A percentile compares a stretch with the other conserved stretches of the same genome.
Conservation (phyloP, 2,113 vertebrate genomes). For the Ahaetulla prasina region DNA sequence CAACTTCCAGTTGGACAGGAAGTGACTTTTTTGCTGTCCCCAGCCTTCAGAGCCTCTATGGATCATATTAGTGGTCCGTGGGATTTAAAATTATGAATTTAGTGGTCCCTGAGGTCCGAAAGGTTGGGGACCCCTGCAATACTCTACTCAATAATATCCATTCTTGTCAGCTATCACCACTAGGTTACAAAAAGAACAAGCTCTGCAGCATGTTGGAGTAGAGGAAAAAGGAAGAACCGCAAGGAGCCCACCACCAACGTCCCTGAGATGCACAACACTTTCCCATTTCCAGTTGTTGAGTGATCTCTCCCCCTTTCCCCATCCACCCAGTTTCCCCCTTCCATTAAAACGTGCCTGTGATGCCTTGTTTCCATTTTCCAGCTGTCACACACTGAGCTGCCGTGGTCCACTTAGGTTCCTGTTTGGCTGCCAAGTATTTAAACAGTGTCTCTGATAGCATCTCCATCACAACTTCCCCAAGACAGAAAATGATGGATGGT, state of each 20-base stretch:
- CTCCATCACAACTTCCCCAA: slow-evolving; percentile 33
- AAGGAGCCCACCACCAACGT: not conserved
- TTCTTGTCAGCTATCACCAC: not conserved
- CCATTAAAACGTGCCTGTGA: not conserved
- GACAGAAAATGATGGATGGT: slow-evolving; percentile 64
- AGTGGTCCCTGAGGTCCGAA: too few relatives aligned
- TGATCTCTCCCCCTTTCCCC: not conserved
- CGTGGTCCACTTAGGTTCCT: slow-evolving; percentile 10
- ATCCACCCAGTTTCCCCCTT: not conserved
- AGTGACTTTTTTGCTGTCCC: too few relatives aligned
- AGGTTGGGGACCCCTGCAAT: too few relatives aligned
- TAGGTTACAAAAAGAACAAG: not conserved
- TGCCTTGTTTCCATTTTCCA: not conserved
- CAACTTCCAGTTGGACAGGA: too few relatives aligned
- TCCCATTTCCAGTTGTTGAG: not conserved
- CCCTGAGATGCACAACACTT: not conserved
- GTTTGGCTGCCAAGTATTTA: slow-evolving; percentile 50
- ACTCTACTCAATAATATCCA: too few relatives aligned
- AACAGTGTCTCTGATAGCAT: slow-evolving; percentile 52
- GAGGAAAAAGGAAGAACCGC: not conserved
- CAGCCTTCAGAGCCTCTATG: too few relatives aligned
- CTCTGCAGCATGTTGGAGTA: not conserved
- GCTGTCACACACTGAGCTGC: not conserved
- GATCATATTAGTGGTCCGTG: too few relatives aligned
- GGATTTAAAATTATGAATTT: too few relatives aligned